phyloP scores from a whole-genome alignment of 2,888 invertebrate species.

The Tachina lurida region DNA sequence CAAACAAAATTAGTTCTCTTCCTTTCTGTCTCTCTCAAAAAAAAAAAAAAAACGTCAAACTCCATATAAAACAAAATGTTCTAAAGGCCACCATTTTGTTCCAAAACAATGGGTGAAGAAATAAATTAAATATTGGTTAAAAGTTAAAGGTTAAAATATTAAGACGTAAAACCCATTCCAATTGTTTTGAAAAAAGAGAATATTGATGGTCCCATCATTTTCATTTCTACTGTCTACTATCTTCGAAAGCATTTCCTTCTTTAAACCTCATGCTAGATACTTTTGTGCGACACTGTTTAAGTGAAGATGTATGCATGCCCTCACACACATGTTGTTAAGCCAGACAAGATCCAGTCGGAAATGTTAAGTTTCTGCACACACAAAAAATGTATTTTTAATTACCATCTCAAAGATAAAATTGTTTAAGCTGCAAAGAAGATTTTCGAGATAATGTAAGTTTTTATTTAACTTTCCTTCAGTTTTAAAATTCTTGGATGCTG shows the following conservation, averaged over 20 bases:
- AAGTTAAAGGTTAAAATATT: too few species aligned
- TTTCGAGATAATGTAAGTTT: neutral
- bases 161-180: too few species aligned
- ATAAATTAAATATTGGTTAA: too few species aligned
- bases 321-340: neutral
- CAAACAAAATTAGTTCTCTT: too few species aligned
- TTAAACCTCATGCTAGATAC: neutral
- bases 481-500: constrained; percentile 5
- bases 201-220: neutral
- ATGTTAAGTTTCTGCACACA: constrained; percentile 12
- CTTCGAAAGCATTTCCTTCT: too few species aligned
- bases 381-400: constrained; percentile 27
- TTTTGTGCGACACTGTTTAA: neutral
- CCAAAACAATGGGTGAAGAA: too few species aligned
- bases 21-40: too few species aligned
- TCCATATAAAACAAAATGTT: too few species aligned
- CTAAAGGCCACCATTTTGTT: too few species aligned
- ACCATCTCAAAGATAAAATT: constrained; percentile 23
- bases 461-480: neutral
- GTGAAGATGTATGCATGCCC: neutral
- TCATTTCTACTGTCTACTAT: too few species aligned
- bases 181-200: too few species aligned
- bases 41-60: too few species aligned
- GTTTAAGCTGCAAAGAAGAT: neutral
- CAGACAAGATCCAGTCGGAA: constrained; percentile 20